Evolutionary conservation across 2,797 vertebrate species (phyloP).

Genomic region (Brotula barbata): DNA sequence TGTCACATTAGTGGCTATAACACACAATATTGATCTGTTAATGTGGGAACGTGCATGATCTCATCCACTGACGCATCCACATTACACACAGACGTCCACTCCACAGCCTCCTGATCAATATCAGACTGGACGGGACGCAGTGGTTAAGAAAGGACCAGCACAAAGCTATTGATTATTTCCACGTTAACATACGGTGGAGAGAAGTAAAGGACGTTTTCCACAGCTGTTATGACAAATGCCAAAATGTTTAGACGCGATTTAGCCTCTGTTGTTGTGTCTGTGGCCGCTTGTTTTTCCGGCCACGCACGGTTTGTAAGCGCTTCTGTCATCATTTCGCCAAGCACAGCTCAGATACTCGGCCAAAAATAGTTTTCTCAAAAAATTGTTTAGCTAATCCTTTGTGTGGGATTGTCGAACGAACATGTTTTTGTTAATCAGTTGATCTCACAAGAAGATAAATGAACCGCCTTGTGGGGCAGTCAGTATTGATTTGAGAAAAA

Average conservation of each 20-base stretch:
- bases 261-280: neutral
- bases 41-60: no score
- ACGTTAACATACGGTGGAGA: neutral
- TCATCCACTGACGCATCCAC: no score
- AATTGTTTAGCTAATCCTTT: neutral
- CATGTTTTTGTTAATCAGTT: constrained; percentile 8
- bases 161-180: neutral
- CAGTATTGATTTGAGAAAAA: constrained; percentile 31
- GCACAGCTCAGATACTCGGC: neutral
- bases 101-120: no score
- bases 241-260: neutral
- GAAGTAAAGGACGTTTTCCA: rapidly evolving
- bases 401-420: neutral
- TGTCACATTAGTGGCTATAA: no score
- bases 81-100: no score
- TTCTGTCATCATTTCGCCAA: neutral
- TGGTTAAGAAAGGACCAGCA: no score
- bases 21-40: no score
- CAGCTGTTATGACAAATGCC: neutral
- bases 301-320: neutral
- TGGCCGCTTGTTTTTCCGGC: neutral
- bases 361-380: constrained; percentile 7
- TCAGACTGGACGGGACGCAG: no score
- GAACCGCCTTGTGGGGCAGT: constrained; percentile 15
- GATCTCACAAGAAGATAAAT: constrained; percentile 26